Evolutionary conservation across 2,113 vertebrate genomes (phyloP), one percentile per base, ranked within the genome.

Genomic region (Callocephalon fimbriatum): DNA sequence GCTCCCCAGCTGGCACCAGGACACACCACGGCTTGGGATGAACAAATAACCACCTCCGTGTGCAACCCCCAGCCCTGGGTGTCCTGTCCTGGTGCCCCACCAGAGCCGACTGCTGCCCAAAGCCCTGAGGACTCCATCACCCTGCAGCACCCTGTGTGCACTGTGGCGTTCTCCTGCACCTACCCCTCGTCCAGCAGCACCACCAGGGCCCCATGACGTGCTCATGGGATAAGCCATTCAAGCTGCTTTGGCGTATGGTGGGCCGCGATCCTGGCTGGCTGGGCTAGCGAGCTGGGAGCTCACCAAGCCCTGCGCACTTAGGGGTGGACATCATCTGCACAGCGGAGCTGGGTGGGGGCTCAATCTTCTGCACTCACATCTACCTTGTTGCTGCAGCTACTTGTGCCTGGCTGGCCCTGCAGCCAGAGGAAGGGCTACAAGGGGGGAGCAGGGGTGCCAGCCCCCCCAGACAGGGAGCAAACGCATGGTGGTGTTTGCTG

Each of bases 281-380:
- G 22, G 32, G 45, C 32, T 17, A 38, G 59, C 1, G 6, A 47
- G 61, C 3, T 4, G 0, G 45, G 37, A 35, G 45, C 78, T 9
- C 16, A 3, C n/a, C 0, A 1, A 77, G n/a, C 58, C 40, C 5
- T 0, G 6, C 2, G 1, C 3, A 2, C 38, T 23, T 15, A 2
- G 2, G 31, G 20, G 61, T 1, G 23, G 47, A 72, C 81, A 83
- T 2, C 0, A 2, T 35, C 32, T 1, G 7, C 0, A 1, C 3
- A 3, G 19, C 9, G 23, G 82, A 84, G 68, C 67, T 0, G 0
- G 40, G 8, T 0, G 3, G 51, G 23, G 58, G 7, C 56, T 42
- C 1, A 2, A n/a, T 23, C 40, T 47, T 9, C 15, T 6, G 1
- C 5, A 1, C 63, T 35, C 18, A 6, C 15, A 22, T 14, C 45